Percentiles rank a stretch among this genome's conserved stretches.
These are phyloP conservation scores for Prosopocoilus inquinatus DNA, from an alignment of 2,888 invertebrate genomes.

Conservation along the genomic window DNA sequence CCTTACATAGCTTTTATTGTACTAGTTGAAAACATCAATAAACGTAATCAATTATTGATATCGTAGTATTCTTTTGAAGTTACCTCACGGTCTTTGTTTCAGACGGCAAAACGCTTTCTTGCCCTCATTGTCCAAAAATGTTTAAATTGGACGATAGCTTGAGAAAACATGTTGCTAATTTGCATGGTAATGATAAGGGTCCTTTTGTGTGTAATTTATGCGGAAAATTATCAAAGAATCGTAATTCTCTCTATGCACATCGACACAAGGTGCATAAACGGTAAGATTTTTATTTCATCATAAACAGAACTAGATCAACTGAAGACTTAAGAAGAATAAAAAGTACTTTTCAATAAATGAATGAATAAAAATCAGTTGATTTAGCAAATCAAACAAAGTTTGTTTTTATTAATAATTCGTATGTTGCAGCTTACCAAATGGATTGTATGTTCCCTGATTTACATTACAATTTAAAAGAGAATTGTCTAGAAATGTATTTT, in stretches of 20 bases:
- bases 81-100: slow-evolving; percentile 8
- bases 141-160: slow-evolving; percentile 26
- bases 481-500: no score
- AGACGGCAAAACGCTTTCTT: slow-evolving; percentile 10
- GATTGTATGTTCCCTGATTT: slow-evolving; percentile 10
- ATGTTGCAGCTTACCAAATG: slow-evolving; percentile 17
- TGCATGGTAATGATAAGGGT: slow-evolving; percentile 24
- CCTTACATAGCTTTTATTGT: slow-evolving; percentile 17
- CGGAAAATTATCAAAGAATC: slow-evolving; percentile 24
- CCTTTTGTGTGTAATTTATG: slow-evolving; percentile 24
- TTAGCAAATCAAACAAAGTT: not conserved
- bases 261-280: slow-evolving; percentile 13
- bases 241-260: slow-evolving; percentile 23
- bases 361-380: not conserved
- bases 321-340: not conserved
- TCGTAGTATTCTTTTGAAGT: not conserved
- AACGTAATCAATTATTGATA: slow-evolving; percentile 10
- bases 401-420: not conserved
- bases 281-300: slow-evolving; percentile 6
- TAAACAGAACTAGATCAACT: not conserved
- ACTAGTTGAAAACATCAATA: slow-evolving; percentile 14
- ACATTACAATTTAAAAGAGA: no score
- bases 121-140: slow-evolving; percentile 22
- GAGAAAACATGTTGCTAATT: slow-evolving; percentile 26
- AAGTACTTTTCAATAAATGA: no score